Conservation (phyloP, 2,113 vertebrate genomes). For the Salvator merianae region DNA sequence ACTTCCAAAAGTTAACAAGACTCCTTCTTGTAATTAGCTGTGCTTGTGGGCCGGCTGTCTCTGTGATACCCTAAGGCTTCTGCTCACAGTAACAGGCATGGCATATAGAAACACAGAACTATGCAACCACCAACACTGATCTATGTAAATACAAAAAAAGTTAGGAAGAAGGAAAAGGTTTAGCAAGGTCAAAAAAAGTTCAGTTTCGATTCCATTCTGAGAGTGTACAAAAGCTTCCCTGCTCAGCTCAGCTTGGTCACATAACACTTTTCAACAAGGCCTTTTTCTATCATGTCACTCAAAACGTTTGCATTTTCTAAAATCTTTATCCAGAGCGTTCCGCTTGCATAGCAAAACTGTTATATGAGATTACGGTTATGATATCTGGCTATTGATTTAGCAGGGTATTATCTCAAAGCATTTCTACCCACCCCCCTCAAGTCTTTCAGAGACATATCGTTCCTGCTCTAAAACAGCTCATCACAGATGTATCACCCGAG, state of each 20-base stretch:
- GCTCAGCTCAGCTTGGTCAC: background rate
- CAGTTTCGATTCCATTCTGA: accelerated
- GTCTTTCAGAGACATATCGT: constrained; percentile 6
- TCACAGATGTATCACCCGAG: constrained; percentile 29
- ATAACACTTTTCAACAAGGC: background rate
- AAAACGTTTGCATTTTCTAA: background rate
- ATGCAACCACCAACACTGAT: background rate
- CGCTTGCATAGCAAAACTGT: background rate
- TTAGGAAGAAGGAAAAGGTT: background rate
- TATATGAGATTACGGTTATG: background rate
- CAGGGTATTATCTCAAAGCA: constrained; percentile 7
- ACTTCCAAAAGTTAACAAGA: background rate
- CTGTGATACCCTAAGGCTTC: background rate
- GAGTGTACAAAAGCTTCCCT: constrained; percentile 1
- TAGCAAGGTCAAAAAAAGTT: background rate
- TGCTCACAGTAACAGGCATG: background rate
- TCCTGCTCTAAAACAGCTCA: constrained; percentile 6
- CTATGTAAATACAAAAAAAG: background rate
- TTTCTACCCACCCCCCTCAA: background rate
- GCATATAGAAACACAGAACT: background rate
- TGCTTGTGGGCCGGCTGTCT: background rate
- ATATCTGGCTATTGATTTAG: constrained; percentile 23
- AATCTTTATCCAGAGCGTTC: background rate
- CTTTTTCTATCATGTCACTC: background rate
- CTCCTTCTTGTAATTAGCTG: background rate